These are phyloP conservation scores for Sipha maydis DNA, from an alignment of 2,888 invertebrate species.

Conservation along the genomic window DNA sequence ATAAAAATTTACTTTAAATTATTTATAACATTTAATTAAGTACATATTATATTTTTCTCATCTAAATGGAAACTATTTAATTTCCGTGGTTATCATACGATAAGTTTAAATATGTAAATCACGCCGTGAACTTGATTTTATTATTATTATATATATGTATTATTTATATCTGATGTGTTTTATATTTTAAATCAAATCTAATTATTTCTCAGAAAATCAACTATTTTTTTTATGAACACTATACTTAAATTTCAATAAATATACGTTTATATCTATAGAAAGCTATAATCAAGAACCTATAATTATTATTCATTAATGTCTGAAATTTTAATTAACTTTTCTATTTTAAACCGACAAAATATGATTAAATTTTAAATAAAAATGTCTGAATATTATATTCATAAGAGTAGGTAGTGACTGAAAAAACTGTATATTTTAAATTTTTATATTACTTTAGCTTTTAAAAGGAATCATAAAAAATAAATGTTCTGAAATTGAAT, in stretches of 20 bases:
- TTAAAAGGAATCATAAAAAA: neutral
- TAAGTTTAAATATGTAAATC: neutral
- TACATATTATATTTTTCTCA: no score
- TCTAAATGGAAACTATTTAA: no score
- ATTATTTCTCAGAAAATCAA: no score
- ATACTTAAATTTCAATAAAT: neutral
- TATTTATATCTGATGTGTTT: no score
- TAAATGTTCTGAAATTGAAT: slow-evolving; percentile 11
- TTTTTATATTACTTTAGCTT: slow-evolving; percentile 18
- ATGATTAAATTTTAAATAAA: neutral
- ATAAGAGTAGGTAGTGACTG: neutral
- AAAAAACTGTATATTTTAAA: neutral
- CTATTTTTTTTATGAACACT: no score
- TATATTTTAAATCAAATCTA: no score
- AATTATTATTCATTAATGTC: neutral
- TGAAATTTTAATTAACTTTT: neutral
- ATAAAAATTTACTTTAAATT: neutral
- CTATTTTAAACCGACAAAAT: neutral
- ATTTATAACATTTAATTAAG: neutral
- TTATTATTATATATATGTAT: neutral
- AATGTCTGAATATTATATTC: neutral
- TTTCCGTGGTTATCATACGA: no score
- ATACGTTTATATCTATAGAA: neutral
- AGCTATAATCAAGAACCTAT: neutral
- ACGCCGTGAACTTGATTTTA: neutral